These are phyloP conservation scores for Bombylius major DNA, from an alignment of 2,888 invertebrate species.

Conservation along the genomic window DNA sequence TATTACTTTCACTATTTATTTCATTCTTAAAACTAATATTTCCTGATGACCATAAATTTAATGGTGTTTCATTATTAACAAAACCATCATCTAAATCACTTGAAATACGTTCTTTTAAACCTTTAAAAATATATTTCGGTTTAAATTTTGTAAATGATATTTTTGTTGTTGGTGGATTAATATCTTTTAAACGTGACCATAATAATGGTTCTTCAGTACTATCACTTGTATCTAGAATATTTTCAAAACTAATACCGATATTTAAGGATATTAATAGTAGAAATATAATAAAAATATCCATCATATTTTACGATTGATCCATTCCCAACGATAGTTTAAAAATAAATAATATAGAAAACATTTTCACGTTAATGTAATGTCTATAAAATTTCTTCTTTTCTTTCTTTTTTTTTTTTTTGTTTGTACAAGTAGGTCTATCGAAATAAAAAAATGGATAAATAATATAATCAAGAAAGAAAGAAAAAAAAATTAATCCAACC, in stretches of 20 bases:
- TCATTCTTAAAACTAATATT: too few species aligned
- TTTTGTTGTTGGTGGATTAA: background rate
- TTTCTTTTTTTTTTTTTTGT: too few species aligned
- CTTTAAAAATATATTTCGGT: background rate
- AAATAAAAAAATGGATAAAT: too few species aligned
- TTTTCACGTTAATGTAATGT: too few species aligned
- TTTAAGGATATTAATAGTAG: background rate
- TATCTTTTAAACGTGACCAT: background rate
- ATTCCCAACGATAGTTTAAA: background rate
- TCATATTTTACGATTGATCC: background rate
- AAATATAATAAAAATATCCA: background rate
- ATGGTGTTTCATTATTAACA: background rate
- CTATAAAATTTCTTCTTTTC: too few species aligned
- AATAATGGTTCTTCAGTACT: background rate
- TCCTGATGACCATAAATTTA: too few species aligned
- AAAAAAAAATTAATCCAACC: too few species aligned
- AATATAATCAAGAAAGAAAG: too few species aligned
- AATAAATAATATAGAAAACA: background rate
- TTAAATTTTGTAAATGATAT: background rate
- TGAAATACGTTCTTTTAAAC: background rate
- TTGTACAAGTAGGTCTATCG: too few species aligned
- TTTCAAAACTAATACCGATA: too few species aligned
- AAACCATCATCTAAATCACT: background rate
- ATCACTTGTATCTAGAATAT: background rate
- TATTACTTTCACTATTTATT: too few species aligned